Evolutionary conservation across 2,888 invertebrate species (phyloP).

Genomic region (Caenorhabditis drosophilae): DNA sequence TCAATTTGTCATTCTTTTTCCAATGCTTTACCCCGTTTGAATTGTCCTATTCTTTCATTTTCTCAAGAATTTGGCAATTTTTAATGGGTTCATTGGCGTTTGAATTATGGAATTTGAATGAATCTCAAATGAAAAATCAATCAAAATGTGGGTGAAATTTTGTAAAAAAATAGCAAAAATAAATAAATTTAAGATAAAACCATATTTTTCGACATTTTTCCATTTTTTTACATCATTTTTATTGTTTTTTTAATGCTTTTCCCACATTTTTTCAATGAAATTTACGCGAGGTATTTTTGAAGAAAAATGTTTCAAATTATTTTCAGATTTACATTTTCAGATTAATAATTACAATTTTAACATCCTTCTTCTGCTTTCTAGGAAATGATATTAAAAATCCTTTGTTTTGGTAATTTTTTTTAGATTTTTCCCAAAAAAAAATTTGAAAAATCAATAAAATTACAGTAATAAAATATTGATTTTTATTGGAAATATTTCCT

Average conservation of each 20-base stretch:
- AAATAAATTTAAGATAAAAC: neutral
- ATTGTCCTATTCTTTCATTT: conserved; percentile 18
- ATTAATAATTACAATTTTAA: neutral
- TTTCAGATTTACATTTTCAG: conserved; percentile 3
- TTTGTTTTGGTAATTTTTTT: neutral
- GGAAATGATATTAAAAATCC: no score
- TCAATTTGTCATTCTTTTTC: conserved; percentile 13
- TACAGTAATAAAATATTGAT: conserved; percentile 13
- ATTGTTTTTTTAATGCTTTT: neutral
- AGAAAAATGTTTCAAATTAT: neutral
- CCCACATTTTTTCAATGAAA: conserved; percentile 13
- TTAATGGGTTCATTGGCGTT: conserved; percentile 27
- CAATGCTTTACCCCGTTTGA: conserved; percentile 21
- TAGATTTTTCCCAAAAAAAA: neutral
- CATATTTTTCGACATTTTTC: conserved; percentile 7
- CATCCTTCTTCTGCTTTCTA: no score
- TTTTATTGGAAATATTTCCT: conserved; percentile 27
- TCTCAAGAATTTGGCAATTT: conserved; percentile 37
- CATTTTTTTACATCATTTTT: no score
- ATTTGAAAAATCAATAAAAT: neutral
- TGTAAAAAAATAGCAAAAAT: no score
- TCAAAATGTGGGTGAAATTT: no score
- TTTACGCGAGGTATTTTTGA: conserved; percentile 11
- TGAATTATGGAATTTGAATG: conserved; percentile 14
- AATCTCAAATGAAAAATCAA: neutral